phyloP scores from a whole-genome alignment of 2,113 vertebrate genomes.

The Ariopsis seemanni region DNA sequence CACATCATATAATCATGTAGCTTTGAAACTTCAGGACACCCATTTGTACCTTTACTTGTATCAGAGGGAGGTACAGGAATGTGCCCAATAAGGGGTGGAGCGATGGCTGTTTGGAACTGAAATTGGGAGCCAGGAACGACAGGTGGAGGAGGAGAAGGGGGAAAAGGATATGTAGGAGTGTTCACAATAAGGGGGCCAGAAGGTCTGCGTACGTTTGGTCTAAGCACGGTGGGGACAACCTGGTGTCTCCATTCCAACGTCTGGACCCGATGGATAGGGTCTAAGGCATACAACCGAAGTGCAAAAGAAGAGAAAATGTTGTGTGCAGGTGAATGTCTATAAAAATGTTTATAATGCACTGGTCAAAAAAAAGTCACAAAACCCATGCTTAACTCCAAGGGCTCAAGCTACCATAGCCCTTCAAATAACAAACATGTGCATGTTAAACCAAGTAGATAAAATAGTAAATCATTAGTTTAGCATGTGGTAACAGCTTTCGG shows the following conservation, averaged over 20 bases:
- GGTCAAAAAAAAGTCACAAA: slow-evolving; percentile 19
- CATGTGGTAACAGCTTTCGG: background rate
- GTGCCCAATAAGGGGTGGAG: slow-evolving; percentile 29
- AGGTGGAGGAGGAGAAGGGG: slow-evolving; percentile 41
- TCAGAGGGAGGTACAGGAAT: slow-evolving; percentile 49
- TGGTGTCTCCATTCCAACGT: slow-evolving; percentile 53
- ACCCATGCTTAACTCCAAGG: slow-evolving; percentile 24
- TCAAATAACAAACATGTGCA: background rate
- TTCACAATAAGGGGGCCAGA: slow-evolving; percentile 44
- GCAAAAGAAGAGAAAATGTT: background rate
- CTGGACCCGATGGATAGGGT: slow-evolving; percentile 48
- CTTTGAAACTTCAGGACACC: slow-evolving; percentile 16
- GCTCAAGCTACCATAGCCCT: slow-evolving; percentile 3
- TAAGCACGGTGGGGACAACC: slow-evolving; percentile 52
- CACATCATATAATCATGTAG: slow-evolving; percentile 18
- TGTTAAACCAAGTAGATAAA: slow-evolving; percentile 17
- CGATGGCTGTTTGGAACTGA: slow-evolving; percentile 48
- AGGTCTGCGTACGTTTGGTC: slow-evolving; percentile 55
- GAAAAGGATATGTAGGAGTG: slow-evolving; percentile 27
- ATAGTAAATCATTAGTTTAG: slow-evolving; percentile 5
- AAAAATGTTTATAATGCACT: background rate
- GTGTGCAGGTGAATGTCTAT: background rate
- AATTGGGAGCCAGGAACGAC: slow-evolving; percentile 42
- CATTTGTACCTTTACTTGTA: slow-evolving; percentile 65
- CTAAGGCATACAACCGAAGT: slow-evolving; percentile 47